Base-by-base conservation (phyloP, 2,888 invertebrate genomes). In the Andrena bucephala region DNA sequence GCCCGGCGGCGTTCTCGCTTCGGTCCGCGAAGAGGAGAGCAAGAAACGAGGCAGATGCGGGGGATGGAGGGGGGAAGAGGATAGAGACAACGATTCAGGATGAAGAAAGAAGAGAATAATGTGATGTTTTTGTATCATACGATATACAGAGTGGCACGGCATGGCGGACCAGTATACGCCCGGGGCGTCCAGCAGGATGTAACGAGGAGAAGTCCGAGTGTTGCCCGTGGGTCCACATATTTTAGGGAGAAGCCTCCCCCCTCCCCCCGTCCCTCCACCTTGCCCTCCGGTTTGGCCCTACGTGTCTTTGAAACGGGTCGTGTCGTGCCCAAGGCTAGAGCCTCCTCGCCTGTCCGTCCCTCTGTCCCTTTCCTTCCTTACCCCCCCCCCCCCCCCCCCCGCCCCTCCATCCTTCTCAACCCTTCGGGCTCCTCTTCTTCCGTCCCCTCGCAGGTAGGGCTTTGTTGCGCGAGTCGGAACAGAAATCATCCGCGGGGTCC, bases 61-160 rank as follows among this genome's bases (percentile, higher is more conserved):
- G 10, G 10, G 8, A 13, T 1, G 24, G 57, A 77, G 69, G 29
- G 29, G 62, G 68, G 80, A 52, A 24, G 57, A 50, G n/a, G 60
- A 54, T 57, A 68, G 59, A 67, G 69, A 59, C 33, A 71, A 74
- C 70, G 83, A 71, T 70, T 50, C 80, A 72, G 70, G 81, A 66
- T 65, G 78, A 77, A 80, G 84, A 75, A 75, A 83, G 88, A 88
- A 77, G 91, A 92, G 92, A 93, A 93, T 93, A 93, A 93, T 92
- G 91, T 89, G 90, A 92, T 92, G 92, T 93, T 93, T 93, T 93
- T 93, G 92, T 93, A 93, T 93, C 92, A 91, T 92, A 92, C 92
- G 91, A 92, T 93, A 92, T 92, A 92, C 87, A 89, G 87, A 90
- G 87, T 85, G 90, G 85, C 42, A 42, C 90, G 89, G 90, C 84